Conservation (phyloP, 2,888 invertebrate genomes). For the Epistrophe grossulariae region DNA sequence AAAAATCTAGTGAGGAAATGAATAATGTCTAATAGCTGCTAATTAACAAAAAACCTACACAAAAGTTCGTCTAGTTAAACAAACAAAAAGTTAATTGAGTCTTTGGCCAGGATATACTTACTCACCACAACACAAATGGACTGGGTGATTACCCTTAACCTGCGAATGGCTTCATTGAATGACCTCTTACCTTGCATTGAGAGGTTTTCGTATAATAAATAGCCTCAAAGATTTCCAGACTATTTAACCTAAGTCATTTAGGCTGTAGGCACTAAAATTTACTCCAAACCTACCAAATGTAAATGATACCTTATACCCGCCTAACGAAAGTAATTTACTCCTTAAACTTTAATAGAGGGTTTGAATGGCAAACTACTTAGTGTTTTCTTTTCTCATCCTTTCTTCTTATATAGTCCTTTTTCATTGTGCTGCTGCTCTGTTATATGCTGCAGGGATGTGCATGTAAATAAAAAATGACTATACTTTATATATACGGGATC, state of each 20-base stretch:
- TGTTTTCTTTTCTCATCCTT: conserved; percentile 35
- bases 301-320: background rate
- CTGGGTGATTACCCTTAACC: conserved; percentile 40
- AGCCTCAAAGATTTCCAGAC: conserved; percentile 77
- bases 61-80: conserved; percentile 43
- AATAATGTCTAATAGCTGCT: conserved; percentile 66
- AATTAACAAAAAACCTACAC: conserved; percentile 52
- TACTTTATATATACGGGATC: background rate
- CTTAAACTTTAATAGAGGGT: conserved; percentile 70
- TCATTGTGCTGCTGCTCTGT: background rate
- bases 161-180: conserved; percentile 76
- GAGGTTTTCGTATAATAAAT: conserved; percentile 55
- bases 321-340: conserved; percentile 64
- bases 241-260: conserved; percentile 76
- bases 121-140: background rate
- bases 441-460: conserved; percentile 56
- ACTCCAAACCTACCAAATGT: background rate
- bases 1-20: conserved; percentile 24
- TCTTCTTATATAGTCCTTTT: conserved; percentile 48
- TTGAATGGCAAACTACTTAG: conserved; percentile 69
- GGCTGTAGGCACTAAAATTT: conserved; percentile 55
- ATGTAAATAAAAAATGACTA: conserved; percentile 63
- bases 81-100: conserved; percentile 76
- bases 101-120: conserved; percentile 22
- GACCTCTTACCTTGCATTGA: conserved; percentile 50